A percentile compares a stretch with the other conserved stretches of the same genome.
These are phyloP conservation scores for Propsilocerus akamusi DNA, from an alignment of 1,140 invertebrate genomes.

Conservation along the genomic window DNA sequence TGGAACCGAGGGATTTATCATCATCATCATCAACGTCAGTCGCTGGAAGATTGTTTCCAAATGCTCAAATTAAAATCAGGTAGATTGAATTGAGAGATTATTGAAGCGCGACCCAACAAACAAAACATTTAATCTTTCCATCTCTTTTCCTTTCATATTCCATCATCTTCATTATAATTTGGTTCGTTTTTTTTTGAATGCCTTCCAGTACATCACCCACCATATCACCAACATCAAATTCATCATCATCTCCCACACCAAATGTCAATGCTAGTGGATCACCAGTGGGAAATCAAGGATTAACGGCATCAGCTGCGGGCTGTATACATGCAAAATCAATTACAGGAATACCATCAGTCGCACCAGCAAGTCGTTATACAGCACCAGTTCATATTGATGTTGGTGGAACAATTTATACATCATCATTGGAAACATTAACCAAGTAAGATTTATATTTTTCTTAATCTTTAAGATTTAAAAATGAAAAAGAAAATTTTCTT, in stretches of 20 bases:
- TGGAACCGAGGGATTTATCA: slow-evolving; percentile 23
- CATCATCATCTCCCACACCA: slow-evolving; percentile 19
- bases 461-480: too few relatives aligned
- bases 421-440: slow-evolving; percentile 85
- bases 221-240: slow-evolving; percentile 24
- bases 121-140: too few relatives aligned
- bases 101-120: too few relatives aligned
- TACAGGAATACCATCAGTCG: slow-evolving; percentile 79
- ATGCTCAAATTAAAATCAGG: slow-evolving; percentile 21
- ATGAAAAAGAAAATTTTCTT: too few relatives aligned
- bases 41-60: slow-evolving; percentile 20
- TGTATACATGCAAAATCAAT: slow-evolving; percentile 28
- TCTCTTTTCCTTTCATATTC: too few relatives aligned
- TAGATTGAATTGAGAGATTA: slow-evolving; percentile 5
- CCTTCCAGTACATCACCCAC: slow-evolving; percentile 22
- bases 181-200: background rate
- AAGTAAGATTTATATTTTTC: slow-evolving; percentile 48
- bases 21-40: too few relatives aligned
- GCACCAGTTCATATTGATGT: slow-evolving; percentile 96
- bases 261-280: slow-evolving; percentile 17
- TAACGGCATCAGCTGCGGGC: slow-evolving; percentile 13
- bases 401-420: slow-evolving; percentile 91
- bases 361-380: slow-evolving; percentile 75
- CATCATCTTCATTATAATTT: too few relatives aligned
- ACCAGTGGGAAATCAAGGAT: slow-evolving; percentile 3